Base-by-base conservation (phyloP, 2,113 vertebrate genomes). In the Condylura cristata region DNA sequence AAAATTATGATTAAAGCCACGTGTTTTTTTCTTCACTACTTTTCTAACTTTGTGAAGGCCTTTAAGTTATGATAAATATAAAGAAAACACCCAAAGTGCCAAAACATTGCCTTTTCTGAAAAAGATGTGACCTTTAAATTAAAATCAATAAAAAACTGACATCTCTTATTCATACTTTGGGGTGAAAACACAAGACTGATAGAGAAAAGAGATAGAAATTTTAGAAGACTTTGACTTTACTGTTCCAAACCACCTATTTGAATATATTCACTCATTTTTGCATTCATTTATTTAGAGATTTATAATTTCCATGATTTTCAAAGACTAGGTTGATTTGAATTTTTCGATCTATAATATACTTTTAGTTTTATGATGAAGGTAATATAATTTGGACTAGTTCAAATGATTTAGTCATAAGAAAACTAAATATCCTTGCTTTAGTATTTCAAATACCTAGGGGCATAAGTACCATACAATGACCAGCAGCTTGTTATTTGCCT, bases 101-200 rank as follows among this genome's bases (percentile, higher is more conserved):
- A 96, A 84, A 94, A 46, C 87, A 89, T 83, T 90, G 89, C 86
- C 91, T 96, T 96, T 97, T 96, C 93, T 79, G 91, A 92, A 96
- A 97, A 95, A 96, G 95, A 97, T 88, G 56, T 86, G 94, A 83
- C 89, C 92, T 97, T 97, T 96, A 96, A 96, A 89, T 96, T 83
- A 91, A 94, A 96, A 95, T 96, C 95, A 97, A 90, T 96, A 89
- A 92, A 94, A 32, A 41, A 30, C 41, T 93, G 80, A 82, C 74
- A 96, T 94, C 82, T 94, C 83, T 89, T 95, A 71, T 66, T 96
- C 95, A 97, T 91, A 96, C 95, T 93, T 92, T 79, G 84, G 75
- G 34, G 75, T 97, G 94, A 90, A 70, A 96, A 95, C 91, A 90
- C 44, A 89, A 89, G 95, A 95, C 48, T 86, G 94, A 97, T 91